Evolutionary conservation across 1,140 invertebrate genomes (phyloP), one percentile per base, ranked within the genome.

Genomic region (Hirudo medicinalis): DNA sequence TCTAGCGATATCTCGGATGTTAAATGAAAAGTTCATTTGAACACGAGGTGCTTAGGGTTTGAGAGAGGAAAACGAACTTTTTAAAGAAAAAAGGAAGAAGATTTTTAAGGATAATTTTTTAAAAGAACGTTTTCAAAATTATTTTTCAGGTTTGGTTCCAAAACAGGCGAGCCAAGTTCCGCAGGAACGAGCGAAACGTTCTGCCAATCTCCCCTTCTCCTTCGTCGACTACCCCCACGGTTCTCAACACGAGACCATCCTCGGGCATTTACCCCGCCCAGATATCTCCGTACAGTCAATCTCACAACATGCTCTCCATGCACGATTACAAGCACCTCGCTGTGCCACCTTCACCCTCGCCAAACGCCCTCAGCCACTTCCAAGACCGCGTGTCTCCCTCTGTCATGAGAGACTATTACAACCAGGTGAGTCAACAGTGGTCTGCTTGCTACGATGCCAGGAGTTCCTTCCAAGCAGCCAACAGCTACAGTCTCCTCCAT

Each of bases 131-230:
- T 49, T 49, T 49, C 11, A 49, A 5, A 49, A 49, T 49, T 17
- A 49, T 17, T 49, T 49, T 49, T 49, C 43, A 95, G 92, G 92
- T 96, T 27, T 96, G 92, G 92, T 97, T 96, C 79, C 92, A 96
- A 85, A 96, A 97, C 80, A 84, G 92, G 74, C 84, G 93, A 75
- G 93, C 93, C 0, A 97, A 97, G 81, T 95, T 95, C 78, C 85
- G 92, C 32, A 84, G 92, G 36, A 80, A 80, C 72, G 79, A 82
- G 80, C 84, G 92, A 68, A 88, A 86, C 72, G 83, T 76, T 78
- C 80, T 77, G 40, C 32, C 69, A 22, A 63, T 32, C 29, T 63
- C 57, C 57, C 57, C 57, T 32, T 63, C 57, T 11, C 57, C 57
- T 32, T 25, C 57, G 11, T 25, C 22, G 22, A 63, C 57, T n/a